Evolutionary conservation across 2,888 invertebrate species (phyloP), one percentile per base, ranked within the genome.

Genomic region (Junonia oenone): DNA sequence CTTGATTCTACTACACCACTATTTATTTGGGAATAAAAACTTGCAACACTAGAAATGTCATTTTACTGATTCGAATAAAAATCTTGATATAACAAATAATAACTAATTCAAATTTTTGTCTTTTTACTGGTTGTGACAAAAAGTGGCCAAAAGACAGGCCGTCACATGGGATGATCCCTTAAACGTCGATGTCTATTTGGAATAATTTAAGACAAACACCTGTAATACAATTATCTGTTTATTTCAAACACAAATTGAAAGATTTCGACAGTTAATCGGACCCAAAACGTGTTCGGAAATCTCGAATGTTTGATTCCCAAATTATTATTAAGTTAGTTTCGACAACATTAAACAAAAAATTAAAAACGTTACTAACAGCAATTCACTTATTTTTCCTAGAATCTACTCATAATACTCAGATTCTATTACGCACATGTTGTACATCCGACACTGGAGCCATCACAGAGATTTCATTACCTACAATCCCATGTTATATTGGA

Each of bases 241-340:
- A 87, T 86, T 86, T 85, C 72, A 85, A 88, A 88, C 88, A 88
- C 88, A 88, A 88, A 84, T 84, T 86, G 85, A 81, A 87, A 83
- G 83, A 86, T 79, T 40, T 81, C 63, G 81, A 85, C 81, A 86
- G 76, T 81, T 81, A 78, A 78, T 80, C 81, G 78, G 82, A 81
- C 75, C 81, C 80, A 83, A 81, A 79, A 81, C 79, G 78, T 76
- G 76, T 80, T 81, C 67, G 75, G 82, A 80, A 83, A 82, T 77
- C 78, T 68, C 68, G 67, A 73, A 76, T 72, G 71, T 75, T 69
- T 73, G 78, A 80, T 80, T 86, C 76, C 83, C 77, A 82, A 84
- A 81, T 78, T 78, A 78, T 80, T 73, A 80, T 75, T 74, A 81
- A 83, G 84, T 88, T 87, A 88, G 84, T 88, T 84, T 71, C 75